Evolutionary conservation across 2,888 invertebrate genomes (phyloP).

Genomic region (Polietes domitor): DNA sequence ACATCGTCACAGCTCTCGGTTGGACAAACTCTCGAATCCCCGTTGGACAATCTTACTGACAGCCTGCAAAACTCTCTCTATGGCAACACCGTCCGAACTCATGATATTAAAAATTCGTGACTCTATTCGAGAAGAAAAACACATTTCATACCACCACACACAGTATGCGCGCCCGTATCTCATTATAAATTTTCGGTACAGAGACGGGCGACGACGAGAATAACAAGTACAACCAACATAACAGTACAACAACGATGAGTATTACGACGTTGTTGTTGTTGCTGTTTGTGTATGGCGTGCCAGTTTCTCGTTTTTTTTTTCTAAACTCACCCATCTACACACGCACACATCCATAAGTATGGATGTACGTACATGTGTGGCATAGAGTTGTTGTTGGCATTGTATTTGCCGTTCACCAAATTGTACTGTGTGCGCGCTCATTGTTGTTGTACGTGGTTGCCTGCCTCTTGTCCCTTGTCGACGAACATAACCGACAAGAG

Average conservation of each 20-base stretch:
- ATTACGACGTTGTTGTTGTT: slow-evolving; percentile 16
- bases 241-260: neutral
- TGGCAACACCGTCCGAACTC: slow-evolving; percentile 43
- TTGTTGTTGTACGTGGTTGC: slow-evolving; percentile 25
- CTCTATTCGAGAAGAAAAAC: slow-evolving; percentile 40
- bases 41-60: slow-evolving; percentile 16
- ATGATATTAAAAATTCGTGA: slow-evolving; percentile 57
- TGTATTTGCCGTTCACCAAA: slow-evolving; percentile 2
- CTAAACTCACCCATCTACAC: neutral
- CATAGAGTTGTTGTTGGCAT: slow-evolving; percentile 24
- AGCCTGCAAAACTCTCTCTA: neutral
- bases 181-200: slow-evolving; percentile 40
- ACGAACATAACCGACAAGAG: neutral
- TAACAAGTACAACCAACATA: neutral
- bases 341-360: neutral
- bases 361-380: slow-evolving; percentile 29
- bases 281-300: slow-evolving; percentile 51
- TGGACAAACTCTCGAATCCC: neutral
- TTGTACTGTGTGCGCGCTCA: slow-evolving; percentile 4
- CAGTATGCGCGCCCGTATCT: slow-evolving; percentile 69
- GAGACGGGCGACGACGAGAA: neutral
- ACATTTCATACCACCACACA: slow-evolving; percentile 69
- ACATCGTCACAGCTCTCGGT: neutral
- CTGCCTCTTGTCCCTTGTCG: neutral
- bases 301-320: slow-evolving; percentile 42